Evolutionary conservation across 2,797 vertebrate species (phyloP).

Genomic region (Harpagifer antarcticus): DNA sequence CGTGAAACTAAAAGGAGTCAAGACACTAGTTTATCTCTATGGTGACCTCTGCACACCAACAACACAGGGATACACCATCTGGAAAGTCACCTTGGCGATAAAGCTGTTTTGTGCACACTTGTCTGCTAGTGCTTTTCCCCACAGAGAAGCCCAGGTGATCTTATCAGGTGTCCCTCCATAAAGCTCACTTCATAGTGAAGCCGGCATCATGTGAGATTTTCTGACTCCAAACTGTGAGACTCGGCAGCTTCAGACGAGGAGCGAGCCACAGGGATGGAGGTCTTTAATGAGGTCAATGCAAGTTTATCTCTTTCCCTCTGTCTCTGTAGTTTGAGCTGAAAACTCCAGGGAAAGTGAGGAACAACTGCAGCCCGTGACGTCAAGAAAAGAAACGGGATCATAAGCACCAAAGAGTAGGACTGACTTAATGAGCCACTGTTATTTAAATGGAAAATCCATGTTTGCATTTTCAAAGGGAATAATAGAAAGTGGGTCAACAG

Average conservation of each 20-base stretch:
- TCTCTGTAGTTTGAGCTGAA: conserved; percentile 20
- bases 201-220: conserved; percentile 30
- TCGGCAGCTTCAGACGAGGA: conserved; percentile 18
- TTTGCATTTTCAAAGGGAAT: conserved; percentile 70
- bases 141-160: conserved; percentile 16
- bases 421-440: conserved; percentile 67
- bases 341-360: conserved; percentile 31
- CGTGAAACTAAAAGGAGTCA: conserved; percentile 37
- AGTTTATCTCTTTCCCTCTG: conserved; percentile 28
- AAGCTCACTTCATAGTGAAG: conserved; percentile 7
- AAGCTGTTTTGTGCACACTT: conserved; percentile 41
- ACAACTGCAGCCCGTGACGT: conserved; percentile 26
- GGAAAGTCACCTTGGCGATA: conserved; percentile 58
- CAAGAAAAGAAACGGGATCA: conserved; percentile 48
- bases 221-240: conserved; percentile 33
- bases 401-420: conserved; percentile 21
- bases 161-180: conserved; percentile 23
- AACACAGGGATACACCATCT: conserved; percentile 25
- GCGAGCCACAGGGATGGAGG: neutral
- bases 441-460: conserved; percentile 70
- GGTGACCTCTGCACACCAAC: conserved; percentile 50
- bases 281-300: conserved; percentile 40
- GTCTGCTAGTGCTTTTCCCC: conserved; percentile 5
- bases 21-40: conserved; percentile 44
- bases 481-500: conserved; percentile 74